phyloP scores from a whole-genome alignment of 1,140 invertebrate genomes.

The Parapsyche elsis region DNA sequence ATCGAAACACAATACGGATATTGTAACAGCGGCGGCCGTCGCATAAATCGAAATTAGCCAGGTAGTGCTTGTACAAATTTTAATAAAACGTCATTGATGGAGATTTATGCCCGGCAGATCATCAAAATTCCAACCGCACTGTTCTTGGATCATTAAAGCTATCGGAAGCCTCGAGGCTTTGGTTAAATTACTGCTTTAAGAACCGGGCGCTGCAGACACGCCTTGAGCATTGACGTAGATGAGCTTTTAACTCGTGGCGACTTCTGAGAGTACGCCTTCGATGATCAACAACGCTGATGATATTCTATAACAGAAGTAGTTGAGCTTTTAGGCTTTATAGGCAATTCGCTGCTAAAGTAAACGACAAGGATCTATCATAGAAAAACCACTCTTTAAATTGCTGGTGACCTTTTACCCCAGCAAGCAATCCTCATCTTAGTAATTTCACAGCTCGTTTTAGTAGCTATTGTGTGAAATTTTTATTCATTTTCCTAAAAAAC shows the following conservation, averaged over 20 bases:
- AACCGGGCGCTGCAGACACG: background rate
- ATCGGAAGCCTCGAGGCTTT: conserved; percentile 3
- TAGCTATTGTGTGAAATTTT: too few species aligned
- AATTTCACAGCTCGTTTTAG: too few species aligned
- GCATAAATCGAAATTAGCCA: background rate
- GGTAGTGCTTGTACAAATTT: too few species aligned
- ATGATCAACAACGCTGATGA: background rate
- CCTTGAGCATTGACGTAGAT: background rate
- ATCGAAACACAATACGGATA: background rate
- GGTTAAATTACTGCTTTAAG: conserved; percentile 19
- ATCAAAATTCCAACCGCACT: background rate
- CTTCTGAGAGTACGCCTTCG: conserved; percentile 13
- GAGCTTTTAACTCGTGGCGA: conserved; percentile 12
- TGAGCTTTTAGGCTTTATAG: too few species aligned
- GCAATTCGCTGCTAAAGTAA: too few species aligned
- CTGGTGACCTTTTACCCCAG: too few species aligned
- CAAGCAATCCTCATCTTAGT: too few species aligned
- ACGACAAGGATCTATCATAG: too few species aligned
- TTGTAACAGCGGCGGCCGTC: background rate
- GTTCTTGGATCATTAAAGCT: conserved; percentile 14
- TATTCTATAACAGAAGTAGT: too few species aligned
- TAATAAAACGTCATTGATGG: background rate
- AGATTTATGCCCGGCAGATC: conserved; percentile 3
- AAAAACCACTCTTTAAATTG: too few species aligned
- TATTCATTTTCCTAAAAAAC: too few species aligned